Conservation (phyloP, 2,797 vertebrate species). For the Urophycis tenuis region DNA sequence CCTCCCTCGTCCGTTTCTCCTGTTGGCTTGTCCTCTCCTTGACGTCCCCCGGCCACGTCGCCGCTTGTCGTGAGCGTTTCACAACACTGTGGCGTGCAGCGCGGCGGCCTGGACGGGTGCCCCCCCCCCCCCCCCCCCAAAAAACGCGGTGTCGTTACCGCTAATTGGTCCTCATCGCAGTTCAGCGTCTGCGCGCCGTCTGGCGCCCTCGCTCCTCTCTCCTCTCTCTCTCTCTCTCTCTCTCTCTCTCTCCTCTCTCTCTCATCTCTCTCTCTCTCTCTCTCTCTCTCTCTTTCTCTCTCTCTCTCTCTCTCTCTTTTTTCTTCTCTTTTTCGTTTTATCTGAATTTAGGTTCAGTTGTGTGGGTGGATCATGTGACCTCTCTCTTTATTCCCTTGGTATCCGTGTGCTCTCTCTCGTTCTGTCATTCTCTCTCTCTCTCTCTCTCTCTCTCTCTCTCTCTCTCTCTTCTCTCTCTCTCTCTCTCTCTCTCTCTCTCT, state of each 20-base stretch:
- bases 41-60: no score
- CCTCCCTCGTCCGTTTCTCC: no score
- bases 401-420: background rate
- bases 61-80: no score
- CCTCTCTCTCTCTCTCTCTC: background rate
- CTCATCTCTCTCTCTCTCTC: background rate
- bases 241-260: background rate
- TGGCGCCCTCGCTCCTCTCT: background rate
- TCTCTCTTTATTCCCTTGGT: no score
- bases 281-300: background rate
- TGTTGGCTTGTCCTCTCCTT: no score
- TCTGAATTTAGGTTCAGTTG: background rate
- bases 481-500: no score
- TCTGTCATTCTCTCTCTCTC: slow-evolving; percentile 14
- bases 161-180: background rate
- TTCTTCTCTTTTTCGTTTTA: background rate
- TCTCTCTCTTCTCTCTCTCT: no score
- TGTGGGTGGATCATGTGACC: background rate
- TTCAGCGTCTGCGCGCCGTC: background rate
- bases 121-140: no score
- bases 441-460: background rate
- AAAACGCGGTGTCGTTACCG: background rate
- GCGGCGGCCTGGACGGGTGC: background rate
- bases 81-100: background rate
- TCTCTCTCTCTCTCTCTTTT: background rate